Base-by-base conservation (phyloP, 2,113 vertebrate genomes). In the Talpa occidentalis region DNA sequence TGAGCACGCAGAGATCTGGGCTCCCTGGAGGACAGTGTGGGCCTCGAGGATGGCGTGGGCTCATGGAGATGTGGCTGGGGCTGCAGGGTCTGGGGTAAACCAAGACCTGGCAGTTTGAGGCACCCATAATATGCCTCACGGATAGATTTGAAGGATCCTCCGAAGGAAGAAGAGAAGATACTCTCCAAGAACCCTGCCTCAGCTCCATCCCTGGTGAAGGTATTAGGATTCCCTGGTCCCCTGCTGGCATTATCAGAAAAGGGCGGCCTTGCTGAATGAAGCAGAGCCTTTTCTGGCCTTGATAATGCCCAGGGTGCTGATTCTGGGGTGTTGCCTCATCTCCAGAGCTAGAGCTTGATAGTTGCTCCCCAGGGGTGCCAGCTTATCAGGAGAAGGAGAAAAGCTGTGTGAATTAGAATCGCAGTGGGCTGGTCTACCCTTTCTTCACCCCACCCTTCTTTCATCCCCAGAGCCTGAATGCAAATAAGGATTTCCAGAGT, bases 401-500 rank as follows among this genome's bases (percentile, higher is more conserved):
- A 76, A 83, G 22, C 73, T 42, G 62, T 44, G 42, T 21, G 32
- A 78, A 62, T 83, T 83, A 92, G 56, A 79, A 70, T 77, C 74
- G 5, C 62, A 73, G 76, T 60, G 52, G 60, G 83, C 77, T 54
- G 4, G 4, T 73, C 70, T 74, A 22, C 59, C 49, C 59, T 66
- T 15, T 73, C 56, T 40, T 64, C 19, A 62, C 59, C 64, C 21
- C 17, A 81, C 40, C 62, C n/a, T 69, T 60, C 47, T 62, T 74
- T 16, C 80, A 40, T 44, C 69, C 77, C 32, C 19, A 70, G 83
- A 95, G 74, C 54, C 79, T 47, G 42, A 62, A 37, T 76, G 83
- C 86, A 93, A 92, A 88, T 66, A 84, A 80, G 76, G 42, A 87
- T 94, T 85, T 87, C 44, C 37, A 42, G 70, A 62, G 79, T 93